Base-by-base conservation (phyloP, 2,888 invertebrate species). In the Idaea biselata region DNA sequence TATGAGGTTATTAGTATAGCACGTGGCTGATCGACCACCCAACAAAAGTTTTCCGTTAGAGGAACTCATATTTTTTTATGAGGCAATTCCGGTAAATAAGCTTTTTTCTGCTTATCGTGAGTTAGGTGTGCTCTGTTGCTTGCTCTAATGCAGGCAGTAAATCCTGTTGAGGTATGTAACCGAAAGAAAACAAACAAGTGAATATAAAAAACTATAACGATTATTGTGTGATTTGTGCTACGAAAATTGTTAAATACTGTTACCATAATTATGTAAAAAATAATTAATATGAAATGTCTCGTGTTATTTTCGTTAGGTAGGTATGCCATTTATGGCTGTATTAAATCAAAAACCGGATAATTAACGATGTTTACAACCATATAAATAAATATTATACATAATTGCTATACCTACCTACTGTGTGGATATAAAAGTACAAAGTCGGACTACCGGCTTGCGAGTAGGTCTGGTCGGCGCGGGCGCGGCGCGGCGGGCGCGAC, bases 1-100 rank as follows among this genome's bases (percentile, higher is more conserved):
- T 80, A 81, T 77, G 79, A 78, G 80, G 79, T 78, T 77, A 75
- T 73, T 77, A 70, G 68, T 66, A 68, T 69, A 60, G 68, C 70
- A 65, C 72, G 70, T 68, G 68, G 61, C 67, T 62, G 59, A 16
- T 54, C 65, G 72, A 72, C 72, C 72, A 72, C 72, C 72, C 70
- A 72, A 68, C n/a, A 67, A 60, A 61, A 66, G 53, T 55, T 32
- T 62, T 55, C 60, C 54, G n/a, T 59, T 59, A 56, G 57, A 60
- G 63, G 63, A 68, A 63, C 67, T 61, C 61, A 44, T 56, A 56
- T 17, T 18, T 14, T 56, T 56, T 56, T 56, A 56, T 56, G 17
- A 18, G 56, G 56, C 18, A 18, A 17, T 56, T 56, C 18, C 18
- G 18, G 17, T 56, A 18, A 56, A 18, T 56, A 56, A 14, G 18